Evolutionary conservation across 2,113 vertebrate species (phyloP), one percentile per base, ranked within the genome.

Genomic region (Gobio gobio): DNA sequence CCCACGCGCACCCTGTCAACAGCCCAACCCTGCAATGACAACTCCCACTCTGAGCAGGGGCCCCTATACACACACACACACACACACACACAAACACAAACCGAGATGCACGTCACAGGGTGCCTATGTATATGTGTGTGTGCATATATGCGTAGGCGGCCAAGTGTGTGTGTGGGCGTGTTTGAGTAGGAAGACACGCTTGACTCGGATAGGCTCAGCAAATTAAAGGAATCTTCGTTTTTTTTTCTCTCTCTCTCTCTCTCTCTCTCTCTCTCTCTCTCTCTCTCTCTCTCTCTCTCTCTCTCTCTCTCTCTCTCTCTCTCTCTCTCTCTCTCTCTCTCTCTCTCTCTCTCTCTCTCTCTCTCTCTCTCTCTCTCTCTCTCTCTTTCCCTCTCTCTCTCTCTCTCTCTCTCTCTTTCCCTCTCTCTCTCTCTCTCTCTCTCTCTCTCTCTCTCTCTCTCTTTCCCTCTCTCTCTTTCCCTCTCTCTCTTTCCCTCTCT

Each of bases 131-230:
- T 66, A 16, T 82, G 22, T 82, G 58, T 56, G 49, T 78, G 74
- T 61, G 73, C 45, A 63, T 54, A 77, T 33, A 47, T 78, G 82
- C 33, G 73, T 76, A 79, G 61, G 82, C 29, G 76, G 36, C 26
- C 51, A 61, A 68, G 63, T 83, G 49, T 87, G 63, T 87, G 43
- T 59, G 70, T 75, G 82, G 82, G 86, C 18, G 76, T 78, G 77
- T 79, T 66, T 81, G 54, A 58, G 82, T 87, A 43, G 76, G 76
- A 73, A 73, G 85, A 63, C 68, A 75, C 24, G 78, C 70, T 64
- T 85, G 77, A 74, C 43, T 85, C 66, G 61, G 36, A 84, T 76
- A 36, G 72, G 51, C 83, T 79, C 51, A 70, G 63, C 51, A 58
- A 68, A 85, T 79, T 73, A 80, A 49, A 81, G 49, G 68, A 86